Evolutionary conservation across 2,888 invertebrate genomes (phyloP).

Genomic region (Acanthosoma haemorrhoidale): DNA sequence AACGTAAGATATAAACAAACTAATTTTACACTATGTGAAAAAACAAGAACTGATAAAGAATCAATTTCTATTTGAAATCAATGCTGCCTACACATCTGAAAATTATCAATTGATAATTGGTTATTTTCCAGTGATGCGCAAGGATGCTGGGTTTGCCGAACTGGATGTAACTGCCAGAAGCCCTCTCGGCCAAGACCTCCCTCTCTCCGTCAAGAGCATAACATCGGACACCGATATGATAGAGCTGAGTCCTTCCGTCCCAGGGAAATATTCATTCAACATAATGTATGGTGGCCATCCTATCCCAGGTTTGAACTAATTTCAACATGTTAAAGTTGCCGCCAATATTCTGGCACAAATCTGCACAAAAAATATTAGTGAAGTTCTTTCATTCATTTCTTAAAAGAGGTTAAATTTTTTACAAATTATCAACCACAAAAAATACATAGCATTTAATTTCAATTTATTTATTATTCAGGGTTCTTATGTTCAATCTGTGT

Average conservation of each 20-base stretch:
- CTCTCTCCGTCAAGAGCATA: constrained; percentile 67
- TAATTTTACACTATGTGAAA: too few species aligned
- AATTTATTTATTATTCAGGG: too few species aligned
- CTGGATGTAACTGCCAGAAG: constrained; percentile 82
- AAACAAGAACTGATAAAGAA: neutral
- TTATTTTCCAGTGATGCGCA: constrained; percentile 47
- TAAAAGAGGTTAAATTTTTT: too few species aligned
- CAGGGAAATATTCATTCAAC: constrained; percentile 67
- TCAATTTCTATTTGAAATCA: neutral
- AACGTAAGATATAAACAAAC: constrained; percentile 54
- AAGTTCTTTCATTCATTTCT: too few species aligned
- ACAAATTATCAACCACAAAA: too few species aligned
- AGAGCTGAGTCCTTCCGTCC: constrained; percentile 76
- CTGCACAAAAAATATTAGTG: too few species aligned
- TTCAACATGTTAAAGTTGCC: too few species aligned
- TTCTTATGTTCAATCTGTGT: too few species aligned
- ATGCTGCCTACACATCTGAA: neutral
- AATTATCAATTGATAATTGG: neutral
- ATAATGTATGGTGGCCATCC: constrained; percentile 55
- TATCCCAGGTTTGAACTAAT: constrained; percentile 52
- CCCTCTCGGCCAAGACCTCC: constrained; percentile 76
- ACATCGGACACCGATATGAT: constrained; percentile 66
- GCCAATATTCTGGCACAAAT: too few species aligned
- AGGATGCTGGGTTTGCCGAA: constrained; percentile 77
- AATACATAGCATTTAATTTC: too few species aligned